Evolutionary conservation across 2,797 vertebrate species (phyloP).

Genomic region (Falco columbarius): DNA sequence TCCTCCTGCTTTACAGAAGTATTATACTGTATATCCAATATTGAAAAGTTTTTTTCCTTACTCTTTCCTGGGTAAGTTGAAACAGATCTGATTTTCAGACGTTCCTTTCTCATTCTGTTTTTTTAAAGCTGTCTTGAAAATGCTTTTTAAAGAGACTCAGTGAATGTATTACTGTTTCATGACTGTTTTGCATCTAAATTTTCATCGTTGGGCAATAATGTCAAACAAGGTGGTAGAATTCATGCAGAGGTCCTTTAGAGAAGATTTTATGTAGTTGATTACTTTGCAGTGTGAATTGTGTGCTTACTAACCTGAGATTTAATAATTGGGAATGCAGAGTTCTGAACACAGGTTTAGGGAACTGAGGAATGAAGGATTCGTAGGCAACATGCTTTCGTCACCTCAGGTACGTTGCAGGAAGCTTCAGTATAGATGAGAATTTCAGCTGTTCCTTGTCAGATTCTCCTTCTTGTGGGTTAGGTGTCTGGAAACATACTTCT

Average conservation of each 20-base stretch:
- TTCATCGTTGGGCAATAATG: not conserved
- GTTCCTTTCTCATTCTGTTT: not conserved
- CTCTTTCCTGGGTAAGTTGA: not conserved
- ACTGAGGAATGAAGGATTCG: not conserved
- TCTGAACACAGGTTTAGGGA: not conserved
- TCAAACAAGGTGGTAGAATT: not conserved
- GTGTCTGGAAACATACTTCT: not conserved
- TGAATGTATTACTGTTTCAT: not conserved
- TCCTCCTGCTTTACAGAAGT: not conserved
- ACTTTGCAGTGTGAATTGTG: not conserved
- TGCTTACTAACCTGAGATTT: not conserved
- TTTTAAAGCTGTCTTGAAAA: not conserved
- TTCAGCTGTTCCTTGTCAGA: not conserved
- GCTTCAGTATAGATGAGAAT: not conserved
- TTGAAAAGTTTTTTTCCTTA: not conserved
- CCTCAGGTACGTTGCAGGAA: not conserved
- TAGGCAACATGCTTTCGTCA: not conserved
- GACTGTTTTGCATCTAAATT: not conserved
- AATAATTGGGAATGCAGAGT: not conserved
- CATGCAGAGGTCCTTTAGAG: not conserved
- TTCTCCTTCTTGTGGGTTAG: not conserved
- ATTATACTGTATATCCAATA: not conserved
- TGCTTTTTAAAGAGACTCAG: not conserved
- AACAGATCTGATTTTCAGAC: not conserved
- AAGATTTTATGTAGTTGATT: not conserved